Base-by-base conservation (phyloP, 2,888 invertebrate species). In the Anoncus sp. region DNA sequence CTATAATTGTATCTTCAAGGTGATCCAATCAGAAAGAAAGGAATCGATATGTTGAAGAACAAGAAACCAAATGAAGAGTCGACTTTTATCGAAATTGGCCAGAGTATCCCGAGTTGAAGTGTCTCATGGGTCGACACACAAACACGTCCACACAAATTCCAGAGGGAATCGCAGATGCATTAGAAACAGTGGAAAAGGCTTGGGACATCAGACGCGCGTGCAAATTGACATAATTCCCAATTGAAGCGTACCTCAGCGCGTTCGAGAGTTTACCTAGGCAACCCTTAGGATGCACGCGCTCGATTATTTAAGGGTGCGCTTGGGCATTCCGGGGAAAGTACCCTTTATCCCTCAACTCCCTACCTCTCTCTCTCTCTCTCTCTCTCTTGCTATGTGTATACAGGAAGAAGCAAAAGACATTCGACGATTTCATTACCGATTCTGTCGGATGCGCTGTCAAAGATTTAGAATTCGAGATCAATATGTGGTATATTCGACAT, bases 51-150 rank as follows among this genome's bases (percentile, higher is more conserved):
- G n/a, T n/a, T n/a, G n/a, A n/a, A n/a, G n/a, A n/a, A n/a, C n/a
- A n/a, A n/a, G n/a, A n/a, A n/a, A n/a, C n/a, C n/a, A n/a, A n/a
- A n/a, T n/a, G n/a, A n/a, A n/a, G n/a, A n/a, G n/a, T n/a, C n/a
- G n/a, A n/a, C 53, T 71, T 71, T 71, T 71, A 62, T 63, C 53
- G 45, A 24, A 62, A 71, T 62, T 71, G 63, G 53, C 53, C 31
- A 43, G 31, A 63, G n/a, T n/a, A 5, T 72, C 51, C 24, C 51
- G 9, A 27, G 45, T 16, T n/a, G n/a, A 43, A 71, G 55, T 43
- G 60, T 47, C 55, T 45, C 22, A 6, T n/a, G 51, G 14, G 35
- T 43, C n/a, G 40, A 27, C n/a, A 67, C 59, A 47, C 1, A 57
- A 57, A 57, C 10, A 38, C 57, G 3, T 12, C 20, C 18, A 20